phyloP scores from a whole-genome alignment of 1,140 invertebrate genomes.

The Cheumatopsyche charites region DNA sequence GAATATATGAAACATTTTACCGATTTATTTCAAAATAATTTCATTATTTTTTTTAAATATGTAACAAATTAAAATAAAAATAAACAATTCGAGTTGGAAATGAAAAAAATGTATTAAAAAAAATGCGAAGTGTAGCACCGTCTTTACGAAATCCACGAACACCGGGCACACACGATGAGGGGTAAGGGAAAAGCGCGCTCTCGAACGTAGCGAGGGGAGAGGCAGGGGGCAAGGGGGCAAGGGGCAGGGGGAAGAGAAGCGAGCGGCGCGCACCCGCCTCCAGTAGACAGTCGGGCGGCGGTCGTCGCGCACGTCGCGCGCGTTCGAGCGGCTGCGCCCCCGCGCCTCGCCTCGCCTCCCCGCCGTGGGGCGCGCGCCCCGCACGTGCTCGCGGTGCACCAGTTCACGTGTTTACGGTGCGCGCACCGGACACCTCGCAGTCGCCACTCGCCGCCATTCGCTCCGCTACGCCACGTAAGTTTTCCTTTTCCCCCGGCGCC shows the following conservation, averaged over 20 bases:
- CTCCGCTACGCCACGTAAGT: background rate
- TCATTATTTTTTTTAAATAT: too few species aligned
- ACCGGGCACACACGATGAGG: too few species aligned
- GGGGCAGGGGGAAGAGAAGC: conserved; percentile 3
- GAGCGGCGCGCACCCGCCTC: conserved; percentile 30
- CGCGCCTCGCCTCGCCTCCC: background rate
- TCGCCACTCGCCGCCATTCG: background rate
- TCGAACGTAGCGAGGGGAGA: conserved; percentile 11
- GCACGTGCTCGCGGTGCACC: conserved; percentile 4
- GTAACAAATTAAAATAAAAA: too few species aligned
- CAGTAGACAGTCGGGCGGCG: conserved; percentile 48
- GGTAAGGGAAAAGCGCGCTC: too few species aligned
- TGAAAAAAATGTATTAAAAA: too few species aligned
- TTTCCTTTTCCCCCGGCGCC: background rate
- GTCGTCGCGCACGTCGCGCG: conserved; percentile 37
- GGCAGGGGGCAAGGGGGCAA: background rate
- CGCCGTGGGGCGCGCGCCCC: background rate
- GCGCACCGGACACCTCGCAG: background rate
- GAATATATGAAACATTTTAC: too few species aligned
- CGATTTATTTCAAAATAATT: too few species aligned
- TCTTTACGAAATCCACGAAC: too few species aligned
- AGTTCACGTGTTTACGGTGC: background rate
- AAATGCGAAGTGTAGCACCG: too few species aligned
- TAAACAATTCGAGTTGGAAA: too few species aligned
- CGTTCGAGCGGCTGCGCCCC: background rate